These are phyloP conservation scores for Rhamnusium bicolor DNA, from an alignment of 2,888 invertebrate genomes.

Conservation along the genomic window DNA sequence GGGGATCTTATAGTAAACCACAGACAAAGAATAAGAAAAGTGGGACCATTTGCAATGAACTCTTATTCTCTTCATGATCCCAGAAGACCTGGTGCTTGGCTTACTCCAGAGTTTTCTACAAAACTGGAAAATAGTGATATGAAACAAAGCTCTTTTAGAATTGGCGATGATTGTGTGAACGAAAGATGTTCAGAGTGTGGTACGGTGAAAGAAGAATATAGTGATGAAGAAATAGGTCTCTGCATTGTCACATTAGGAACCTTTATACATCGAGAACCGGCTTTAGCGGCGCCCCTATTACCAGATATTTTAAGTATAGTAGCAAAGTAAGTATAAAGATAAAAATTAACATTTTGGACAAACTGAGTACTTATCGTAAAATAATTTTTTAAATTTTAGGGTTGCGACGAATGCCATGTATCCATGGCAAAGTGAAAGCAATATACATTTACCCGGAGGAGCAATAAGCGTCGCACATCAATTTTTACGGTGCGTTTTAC, in stretches of 20 bases:
- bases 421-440: constrained; percentile 91
- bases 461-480: constrained; percentile 97
- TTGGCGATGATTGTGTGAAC: constrained; percentile 82
- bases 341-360: no score
- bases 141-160: constrained; percentile 77
- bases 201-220: constrained; percentile 90
- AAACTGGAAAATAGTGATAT: constrained; percentile 67
- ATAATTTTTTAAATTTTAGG: constrained; percentile 69
- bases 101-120: constrained; percentile 68
- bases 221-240: constrained; percentile 96
- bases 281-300: constrained; percentile 92
- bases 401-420: constrained; percentile 85
- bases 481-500: constrained; percentile 95
- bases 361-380: no score
- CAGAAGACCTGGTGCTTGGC: constrained; percentile 74
- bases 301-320: constrained; percentile 93
- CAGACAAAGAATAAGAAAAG: constrained; percentile 74
- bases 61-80: constrained; percentile 73
- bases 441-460: constrained; percentile 93
- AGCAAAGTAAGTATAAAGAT: constrained; percentile 78
- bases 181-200: constrained; percentile 93
- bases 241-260: constrained; percentile 95
- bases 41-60: constrained; percentile 73
- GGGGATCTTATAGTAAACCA: constrained; percentile 69
- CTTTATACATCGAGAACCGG: constrained; percentile 96